Conservation (phyloP, 1,140 invertebrate genomes). For the Chironomus striatipennis region DNA sequence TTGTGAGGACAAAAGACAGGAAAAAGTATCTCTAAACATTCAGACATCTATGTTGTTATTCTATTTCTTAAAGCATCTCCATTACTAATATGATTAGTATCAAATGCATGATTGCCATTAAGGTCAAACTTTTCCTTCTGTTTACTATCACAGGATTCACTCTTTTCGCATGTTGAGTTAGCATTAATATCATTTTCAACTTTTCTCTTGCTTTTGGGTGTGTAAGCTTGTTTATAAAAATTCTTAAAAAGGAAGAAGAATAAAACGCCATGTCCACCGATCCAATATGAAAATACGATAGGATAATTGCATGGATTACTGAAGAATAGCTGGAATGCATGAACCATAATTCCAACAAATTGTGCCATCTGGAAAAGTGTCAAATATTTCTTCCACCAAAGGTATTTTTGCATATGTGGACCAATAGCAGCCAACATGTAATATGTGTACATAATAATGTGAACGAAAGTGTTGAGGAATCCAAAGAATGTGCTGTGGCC, state of each 20-base stretch:
- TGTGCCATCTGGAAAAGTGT: conserved; percentile 76
- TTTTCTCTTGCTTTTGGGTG: conserved; percentile 30
- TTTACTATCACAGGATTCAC: not conserved
- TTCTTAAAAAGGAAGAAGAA: conserved; percentile 62
- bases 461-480: conserved; percentile 70
- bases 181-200: not conserved
- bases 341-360: conserved; percentile 62
- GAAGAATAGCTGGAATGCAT: conserved; percentile 68
- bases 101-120: not conserved
- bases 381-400: conserved; percentile 88
- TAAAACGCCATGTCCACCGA: conserved; percentile 57
- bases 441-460: conserved; percentile 83
- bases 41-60: not conserved
- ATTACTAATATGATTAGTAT: not conserved
- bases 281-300: conserved; percentile 53
- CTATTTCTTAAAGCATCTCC: not conserved
- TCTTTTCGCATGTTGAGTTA: not conserved
- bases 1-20: too few species aligned
- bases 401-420: conserved; percentile 64
- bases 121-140: not conserved
- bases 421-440: conserved; percentile 74
- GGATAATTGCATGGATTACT: conserved; percentile 67
- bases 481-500: conserved; percentile 53
- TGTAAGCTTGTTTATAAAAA: conserved; percentile 60
- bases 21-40: too few species aligned